Evolutionary conservation across 2,888 invertebrate genomes (phyloP), one percentile per base, ranked within the genome.

Genomic region (Epinotia nisella): DNA sequence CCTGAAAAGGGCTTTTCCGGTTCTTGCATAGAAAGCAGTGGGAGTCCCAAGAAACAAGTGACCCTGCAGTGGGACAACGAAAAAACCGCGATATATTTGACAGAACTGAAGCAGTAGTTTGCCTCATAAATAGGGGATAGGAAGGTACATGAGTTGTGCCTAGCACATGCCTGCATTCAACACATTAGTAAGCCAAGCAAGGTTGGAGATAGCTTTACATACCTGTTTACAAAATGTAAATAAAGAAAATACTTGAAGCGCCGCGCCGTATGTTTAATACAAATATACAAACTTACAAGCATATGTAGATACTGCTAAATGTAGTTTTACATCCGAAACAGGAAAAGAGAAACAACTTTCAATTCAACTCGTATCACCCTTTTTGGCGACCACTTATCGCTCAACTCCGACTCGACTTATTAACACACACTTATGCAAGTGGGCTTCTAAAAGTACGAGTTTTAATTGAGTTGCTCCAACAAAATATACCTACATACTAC

Each of bases 251-350:
- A 35, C 35, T 35, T 29, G 29, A 58, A 7, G 7, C 15, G 24
- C 24, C 7, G 39, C n/a, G n/a, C n/a, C n/a, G n/a, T 17, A 19
- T 35, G n/a, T 60, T 19, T 19, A 41, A 19, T 19, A 41, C 17
- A 35, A 59, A 53, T 19, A 19, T 17, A 45, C 15, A 45, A 15
- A 61, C 60, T 60, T 60, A 61, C 61, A 61, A 45, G 24, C 61
- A 61, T 61, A 45, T n/a, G 60, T 41, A 9, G 39, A 21, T 10
- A 19, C 41, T 13, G 49, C n/a, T 45, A 4, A 4, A 45, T 49
- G 49, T 1, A 49, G n/a, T 49, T 49, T 45, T n/a, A 49, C 49
- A 29, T 3, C 11, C 39, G 17, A 35, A 39, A 29, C 49, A n/a
- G 29, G 24, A 51, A 61, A 29, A 51, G 49, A 62, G 62, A 62